Percentiles rank a stretch among this genome's conserved stretches.
Evolutionary conservation across 2,797 vertebrate genomes (phyloP).

Genomic region (Fistularia tabacaria): DNA sequence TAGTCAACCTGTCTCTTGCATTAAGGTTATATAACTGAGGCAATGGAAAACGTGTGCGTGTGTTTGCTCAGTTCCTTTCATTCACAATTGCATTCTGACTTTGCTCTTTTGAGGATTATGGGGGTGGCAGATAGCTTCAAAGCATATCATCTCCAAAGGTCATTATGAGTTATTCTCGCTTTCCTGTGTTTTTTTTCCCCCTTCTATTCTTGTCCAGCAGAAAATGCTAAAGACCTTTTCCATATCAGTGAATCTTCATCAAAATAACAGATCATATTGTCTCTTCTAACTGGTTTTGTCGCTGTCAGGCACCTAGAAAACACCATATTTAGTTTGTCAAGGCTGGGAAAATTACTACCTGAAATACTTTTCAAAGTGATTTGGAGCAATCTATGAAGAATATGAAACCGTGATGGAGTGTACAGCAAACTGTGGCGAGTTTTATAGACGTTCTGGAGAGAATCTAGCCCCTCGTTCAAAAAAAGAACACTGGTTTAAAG

Average conservation of each 20-base stretch:
- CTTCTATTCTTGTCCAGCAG: not conserved
- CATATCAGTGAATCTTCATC: constrained; percentile 18
- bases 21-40: constrained; percentile 65
- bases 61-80: constrained; percentile 33
- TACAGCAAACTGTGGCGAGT: too few species aligned
- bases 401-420: too few species aligned
- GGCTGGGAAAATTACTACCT: too few species aligned
- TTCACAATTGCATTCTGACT: constrained; percentile 50
- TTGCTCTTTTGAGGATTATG: constrained; percentile 54
- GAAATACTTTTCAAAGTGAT: too few species aligned
- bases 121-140: constrained; percentile 51
- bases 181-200: constrained; percentile 15
- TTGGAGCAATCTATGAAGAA: too few species aligned
- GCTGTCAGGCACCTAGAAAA: not conserved
- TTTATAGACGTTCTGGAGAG: too few species aligned
- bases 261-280: not conserved
- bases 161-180: constrained; percentile 27
- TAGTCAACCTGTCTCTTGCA: constrained; percentile 66
- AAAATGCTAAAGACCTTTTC: constrained; percentile 20
- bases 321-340: too few species aligned
- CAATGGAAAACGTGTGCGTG: constrained; percentile 37
- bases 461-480: too few species aligned
- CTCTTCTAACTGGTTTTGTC: not conserved
- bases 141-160: constrained; percentile 45
- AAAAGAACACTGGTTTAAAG: too few species aligned